Evolutionary conservation across 2,113 vertebrate species (phyloP), one percentile per base, ranked within the genome.

Genomic region (Amia ocellicauda): DNA sequence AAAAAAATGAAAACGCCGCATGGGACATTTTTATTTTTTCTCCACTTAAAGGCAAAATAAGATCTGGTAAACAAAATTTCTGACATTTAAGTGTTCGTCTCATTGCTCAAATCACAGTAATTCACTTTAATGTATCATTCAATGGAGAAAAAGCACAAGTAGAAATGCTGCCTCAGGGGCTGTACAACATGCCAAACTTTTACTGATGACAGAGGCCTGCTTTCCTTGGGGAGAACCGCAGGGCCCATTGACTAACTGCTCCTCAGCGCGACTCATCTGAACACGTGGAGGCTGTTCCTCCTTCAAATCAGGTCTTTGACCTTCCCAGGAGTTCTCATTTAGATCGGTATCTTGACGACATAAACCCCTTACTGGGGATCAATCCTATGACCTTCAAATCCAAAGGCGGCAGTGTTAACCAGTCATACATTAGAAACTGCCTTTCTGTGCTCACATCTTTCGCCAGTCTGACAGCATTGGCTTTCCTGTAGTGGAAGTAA

Each of bases 291-390:
- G 3, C 20, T 53, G 4, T 47, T 47, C n/a, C 43, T 47, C 45
- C 45, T 47, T 47, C 45, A 7, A 5, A 55, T 73, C 69, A 62
- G 66, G 66, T 75, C 69, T 55, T 49, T 79, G 76, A 82, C 78
- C 81, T 85, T 74, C 83, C 77, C 78, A 78, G 80, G 72, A 64
- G 64, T 63, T 36, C 64, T 79, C 82, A 84, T 89, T 85, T 84
- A 89, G 80, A 87, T 81, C 67, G 62, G 81, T 80, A 86, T 86
- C 80, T 87, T 74, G 69, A 58, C 64, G 77, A 79, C 80, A 83
- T 87, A 75, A 85, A 79, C 72, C 71, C 74, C 69, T 81, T 55
- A 85, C 84, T 86, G 78, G 66, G 86, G 86, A 89, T 88, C 84
- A 85, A 86, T 86, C 70, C 69, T 3, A 45, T 79, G 79, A 88